Conservation (phyloP, 2,888 invertebrate genomes). For the Calameuta filiformis region DNA sequence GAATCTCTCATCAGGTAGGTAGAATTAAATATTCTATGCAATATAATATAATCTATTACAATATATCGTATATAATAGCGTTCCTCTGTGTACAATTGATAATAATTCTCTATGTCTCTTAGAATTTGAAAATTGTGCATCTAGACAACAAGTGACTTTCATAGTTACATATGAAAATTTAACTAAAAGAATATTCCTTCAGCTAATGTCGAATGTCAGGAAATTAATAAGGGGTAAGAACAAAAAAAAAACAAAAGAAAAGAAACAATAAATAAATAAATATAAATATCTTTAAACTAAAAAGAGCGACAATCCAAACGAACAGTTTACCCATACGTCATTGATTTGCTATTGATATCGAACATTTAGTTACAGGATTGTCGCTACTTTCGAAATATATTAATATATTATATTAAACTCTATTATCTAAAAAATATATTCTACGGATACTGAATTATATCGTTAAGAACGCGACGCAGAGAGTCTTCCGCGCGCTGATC, state of each 20-base stretch:
- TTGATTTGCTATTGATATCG: background rate
- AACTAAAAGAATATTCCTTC: background rate
- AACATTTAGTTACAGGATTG: background rate
- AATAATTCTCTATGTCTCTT: slow-evolving; percentile 42
- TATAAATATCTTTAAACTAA: slow-evolving; percentile 17
- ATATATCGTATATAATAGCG: slow-evolving; percentile 28
- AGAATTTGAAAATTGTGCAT: slow-evolving; percentile 43
- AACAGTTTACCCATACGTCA: background rate
- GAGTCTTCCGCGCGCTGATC: background rate
- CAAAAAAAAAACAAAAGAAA: background rate
- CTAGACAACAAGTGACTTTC: slow-evolving; percentile 47
- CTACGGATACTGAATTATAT: background rate
- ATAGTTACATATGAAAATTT: slow-evolving; percentile 12
- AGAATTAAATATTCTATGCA: slow-evolving; percentile 33
- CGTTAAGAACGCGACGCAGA: background rate
- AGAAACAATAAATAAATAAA: slow-evolving; percentile 29
- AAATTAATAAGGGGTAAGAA: background rate
- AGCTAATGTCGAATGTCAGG: background rate
- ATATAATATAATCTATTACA: slow-evolving; percentile 30
- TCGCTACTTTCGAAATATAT: slow-evolving; percentile 1
- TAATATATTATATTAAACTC: background rate
- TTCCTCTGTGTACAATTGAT: slow-evolving; percentile 38
- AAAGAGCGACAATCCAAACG: background rate
- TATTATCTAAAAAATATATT: background rate
- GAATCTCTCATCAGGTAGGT: slow-evolving; percentile 43